Evolutionary conservation across 2,797 vertebrate genomes (phyloP).

Genomic region (Crypturellus tataupa): DNA sequence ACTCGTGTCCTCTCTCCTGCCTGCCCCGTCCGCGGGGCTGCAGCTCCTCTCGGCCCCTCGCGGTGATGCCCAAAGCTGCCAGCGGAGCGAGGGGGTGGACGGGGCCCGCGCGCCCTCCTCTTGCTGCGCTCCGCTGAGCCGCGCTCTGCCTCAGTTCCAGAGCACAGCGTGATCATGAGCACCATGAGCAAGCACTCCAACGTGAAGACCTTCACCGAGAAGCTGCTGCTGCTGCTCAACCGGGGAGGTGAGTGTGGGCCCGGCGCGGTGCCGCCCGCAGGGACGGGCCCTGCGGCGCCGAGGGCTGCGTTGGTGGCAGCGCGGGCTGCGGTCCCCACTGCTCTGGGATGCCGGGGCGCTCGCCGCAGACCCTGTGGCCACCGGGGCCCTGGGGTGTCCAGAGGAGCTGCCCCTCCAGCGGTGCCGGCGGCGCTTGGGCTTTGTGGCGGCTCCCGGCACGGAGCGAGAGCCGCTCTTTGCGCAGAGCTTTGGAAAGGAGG

Average conservation of each 20-base stretch:
- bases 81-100: neutral
- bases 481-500: conserved; percentile 24
- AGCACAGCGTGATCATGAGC: conserved; percentile 93
- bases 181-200: conserved; percentile 91
- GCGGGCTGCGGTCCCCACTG: no score
- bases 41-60: neutral
- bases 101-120: neutral
- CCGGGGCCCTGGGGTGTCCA: neutral
- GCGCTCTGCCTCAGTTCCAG: conserved; percentile 84
- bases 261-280: no score
- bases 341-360: neutral
- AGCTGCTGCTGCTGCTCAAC: conserved; percentile 94
- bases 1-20: neutral
- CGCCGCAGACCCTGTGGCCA: neutral
- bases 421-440: neutral
- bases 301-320: no score
- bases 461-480: neutral
- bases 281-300: neutral
- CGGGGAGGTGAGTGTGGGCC: conserved; percentile 87
- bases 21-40: neutral
- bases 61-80: neutral
- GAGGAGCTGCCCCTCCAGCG: neutral
- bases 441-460: neutral
- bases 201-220: conserved; percentile 94
- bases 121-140: neutral